phyloP scores from a whole-genome alignment of 1,140 invertebrate genomes.

The Drosophila littoralis region DNA sequence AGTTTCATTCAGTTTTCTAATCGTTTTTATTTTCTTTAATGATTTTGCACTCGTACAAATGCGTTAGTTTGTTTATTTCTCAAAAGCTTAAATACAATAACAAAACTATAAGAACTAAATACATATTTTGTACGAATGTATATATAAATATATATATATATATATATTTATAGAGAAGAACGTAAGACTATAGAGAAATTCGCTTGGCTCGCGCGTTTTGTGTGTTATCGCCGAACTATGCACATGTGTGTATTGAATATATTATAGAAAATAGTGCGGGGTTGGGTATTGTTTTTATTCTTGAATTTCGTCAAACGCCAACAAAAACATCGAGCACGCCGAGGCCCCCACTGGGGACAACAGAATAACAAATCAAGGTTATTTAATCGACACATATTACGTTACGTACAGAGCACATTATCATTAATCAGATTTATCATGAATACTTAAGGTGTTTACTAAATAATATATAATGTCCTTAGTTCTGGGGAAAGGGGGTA shows the following conservation, averaged over 20 bases:
- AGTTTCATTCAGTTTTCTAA: slow-evolving; percentile 37
- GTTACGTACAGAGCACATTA: slow-evolving; percentile 28
- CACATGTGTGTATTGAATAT: not conserved
- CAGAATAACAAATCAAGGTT: slow-evolving; percentile 57
- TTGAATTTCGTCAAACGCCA: slow-evolving; percentile 22
- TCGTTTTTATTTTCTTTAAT: slow-evolving; percentile 16
- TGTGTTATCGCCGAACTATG: slow-evolving; percentile 39
- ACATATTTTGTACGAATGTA: slow-evolving; percentile 8
- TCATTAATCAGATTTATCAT: slow-evolving; percentile 29
- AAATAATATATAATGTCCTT: not conserved
- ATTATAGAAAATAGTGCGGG: slow-evolving; percentile 29
- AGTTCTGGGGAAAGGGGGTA: not conserved
- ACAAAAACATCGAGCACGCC: slow-evolving; percentile 6
- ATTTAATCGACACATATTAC: slow-evolving; percentile 20
- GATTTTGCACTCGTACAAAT: slow-evolving; percentile 35
- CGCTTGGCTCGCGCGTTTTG: slow-evolving; percentile 38
- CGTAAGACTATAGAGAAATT: slow-evolving; percentile 1
- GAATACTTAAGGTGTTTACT: slow-evolving; percentile 5
- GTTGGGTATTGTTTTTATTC: slow-evolving; percentile 8
- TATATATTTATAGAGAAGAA: not conserved
- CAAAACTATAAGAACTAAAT: slow-evolving; percentile 21
- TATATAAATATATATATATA: not conserved
- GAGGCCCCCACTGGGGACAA: slow-evolving; percentile 3
- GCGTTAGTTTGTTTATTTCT: slow-evolving; percentile 45
- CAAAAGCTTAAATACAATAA: slow-evolving; percentile 24